Evolutionary conservation across 2,113 vertebrate species (phyloP).

Genomic region (Tachycineta bicolor): DNA sequence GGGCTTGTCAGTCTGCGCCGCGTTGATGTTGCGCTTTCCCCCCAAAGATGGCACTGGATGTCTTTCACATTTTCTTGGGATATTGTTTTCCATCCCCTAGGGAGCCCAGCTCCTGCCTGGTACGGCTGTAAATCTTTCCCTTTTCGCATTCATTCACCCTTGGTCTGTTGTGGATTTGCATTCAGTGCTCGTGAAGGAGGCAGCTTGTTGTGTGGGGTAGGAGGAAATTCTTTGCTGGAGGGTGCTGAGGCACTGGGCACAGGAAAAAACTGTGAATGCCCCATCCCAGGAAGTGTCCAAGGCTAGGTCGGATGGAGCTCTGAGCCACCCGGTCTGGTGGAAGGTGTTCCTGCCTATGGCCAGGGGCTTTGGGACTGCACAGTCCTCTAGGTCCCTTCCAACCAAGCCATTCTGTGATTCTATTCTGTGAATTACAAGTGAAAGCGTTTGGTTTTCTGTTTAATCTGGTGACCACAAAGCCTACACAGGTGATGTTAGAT

Average conservation of each 20-base stretch:
- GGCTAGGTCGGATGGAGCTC: neutral
- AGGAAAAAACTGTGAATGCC: neutral
- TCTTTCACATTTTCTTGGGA: neutral
- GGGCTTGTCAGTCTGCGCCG: neutral
- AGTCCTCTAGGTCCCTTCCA: neutral
- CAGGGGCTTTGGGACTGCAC: neutral
- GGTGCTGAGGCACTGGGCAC: neutral
- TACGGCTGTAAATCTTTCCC: neutral
- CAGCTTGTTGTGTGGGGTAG: neutral
- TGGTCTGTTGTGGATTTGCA: neutral
- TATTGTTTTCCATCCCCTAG: neutral
- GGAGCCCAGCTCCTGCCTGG: neutral
- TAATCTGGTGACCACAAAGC: neutral
- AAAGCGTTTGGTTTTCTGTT: neutral
- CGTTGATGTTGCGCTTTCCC: neutral
- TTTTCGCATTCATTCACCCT: neutral
- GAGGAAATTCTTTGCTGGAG: neutral
- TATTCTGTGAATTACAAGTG: neutral
- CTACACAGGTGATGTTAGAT: neutral
- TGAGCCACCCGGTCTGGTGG: neutral
- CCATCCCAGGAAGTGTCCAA: neutral
- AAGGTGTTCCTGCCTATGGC: neutral
- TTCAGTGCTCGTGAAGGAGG: neutral
- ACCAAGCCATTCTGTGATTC: neutral
- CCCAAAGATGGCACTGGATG: conserved; percentile 52